Evolutionary conservation across 2,797 vertebrate genomes (phyloP).

Genomic region (Pseudocheirus occidentalis): DNA sequence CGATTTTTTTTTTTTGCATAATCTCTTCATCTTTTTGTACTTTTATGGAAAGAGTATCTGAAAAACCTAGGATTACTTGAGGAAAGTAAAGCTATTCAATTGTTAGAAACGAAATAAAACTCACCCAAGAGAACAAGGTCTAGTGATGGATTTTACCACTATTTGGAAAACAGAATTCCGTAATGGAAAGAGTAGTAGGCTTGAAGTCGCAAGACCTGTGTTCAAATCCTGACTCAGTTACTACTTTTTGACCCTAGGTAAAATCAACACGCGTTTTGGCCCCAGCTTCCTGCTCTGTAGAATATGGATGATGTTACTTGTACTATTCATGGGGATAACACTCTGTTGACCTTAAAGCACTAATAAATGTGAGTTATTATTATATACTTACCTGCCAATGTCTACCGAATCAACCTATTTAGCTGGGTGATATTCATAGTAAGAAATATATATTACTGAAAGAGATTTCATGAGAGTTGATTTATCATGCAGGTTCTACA

Average conservation of each 20-base stretch:
- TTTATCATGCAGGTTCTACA: not conserved
- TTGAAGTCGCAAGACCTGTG: not conserved
- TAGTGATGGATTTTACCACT: not conserved
- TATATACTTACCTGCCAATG: not conserved
- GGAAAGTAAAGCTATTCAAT: conserved; percentile 38
- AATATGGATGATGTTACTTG: not conserved
- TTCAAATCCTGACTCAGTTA: not conserved
- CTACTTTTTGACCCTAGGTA: not conserved
- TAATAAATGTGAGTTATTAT: not conserved
- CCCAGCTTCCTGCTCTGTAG: not conserved
- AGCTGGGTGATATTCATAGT: conserved; percentile 4
- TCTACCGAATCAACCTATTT: not conserved
- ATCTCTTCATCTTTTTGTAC: conserved; percentile 26
- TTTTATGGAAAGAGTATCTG: conserved; percentile 8
- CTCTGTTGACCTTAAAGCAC: not conserved
- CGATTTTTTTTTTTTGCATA: conserved; percentile 4
- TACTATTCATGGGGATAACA: not conserved
- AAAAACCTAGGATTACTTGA: not conserved
- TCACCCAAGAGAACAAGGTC: not conserved
- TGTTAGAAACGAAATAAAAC: conserved; percentile 21
- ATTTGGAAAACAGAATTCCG: not conserved
- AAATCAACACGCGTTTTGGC: not conserved
- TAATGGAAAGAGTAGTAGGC: not conserved
- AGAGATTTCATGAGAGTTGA: conserved; percentile 8
- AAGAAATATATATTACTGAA: conserved; percentile 3